Percentiles rank a stretch among this genome's conserved stretches.
These are phyloP conservation scores for Brachypodius melanocephalos DNA, from an alignment of 2,113 vertebrate species.

Conservation along the genomic window DNA sequence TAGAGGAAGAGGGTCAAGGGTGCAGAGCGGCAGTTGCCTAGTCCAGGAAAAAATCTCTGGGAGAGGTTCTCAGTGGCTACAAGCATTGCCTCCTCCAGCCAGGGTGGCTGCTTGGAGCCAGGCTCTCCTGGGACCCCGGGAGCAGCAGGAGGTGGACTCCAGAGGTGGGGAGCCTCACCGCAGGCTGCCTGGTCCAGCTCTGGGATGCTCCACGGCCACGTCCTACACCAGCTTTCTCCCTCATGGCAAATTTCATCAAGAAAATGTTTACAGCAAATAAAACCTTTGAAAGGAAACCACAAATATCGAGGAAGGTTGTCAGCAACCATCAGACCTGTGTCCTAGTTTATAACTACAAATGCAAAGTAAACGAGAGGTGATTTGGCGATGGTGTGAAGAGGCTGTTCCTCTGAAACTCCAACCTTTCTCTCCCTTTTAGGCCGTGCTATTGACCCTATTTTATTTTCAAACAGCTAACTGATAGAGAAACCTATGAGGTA, in stretches of 20 bases:
- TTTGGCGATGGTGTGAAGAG: neutral
- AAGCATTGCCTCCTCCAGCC: neutral
- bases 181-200: fast-evolving
- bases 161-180: neutral
- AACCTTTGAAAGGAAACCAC: neutral
- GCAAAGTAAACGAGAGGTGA: neutral
- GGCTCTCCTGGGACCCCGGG: fast-evolving
- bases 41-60: neutral
- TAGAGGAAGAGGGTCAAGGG: neutral
- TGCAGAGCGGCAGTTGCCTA: neutral
- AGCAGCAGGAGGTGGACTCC: neutral
- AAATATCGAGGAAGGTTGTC: neutral
- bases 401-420: neutral
- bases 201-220: fast-evolving
- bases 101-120: neutral
- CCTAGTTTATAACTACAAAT: neutral
- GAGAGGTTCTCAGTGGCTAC: neutral
- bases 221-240: neutral
- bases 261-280: neutral
- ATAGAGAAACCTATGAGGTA: neutral
- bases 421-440: neutral
- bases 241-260: neutral
- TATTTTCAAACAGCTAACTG: neutral
- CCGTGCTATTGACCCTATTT: neutral
- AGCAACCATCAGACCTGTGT: neutral